Evolutionary conservation across 2,797 vertebrate species (phyloP).

Genomic region (Sorex maritimensis): DNA sequence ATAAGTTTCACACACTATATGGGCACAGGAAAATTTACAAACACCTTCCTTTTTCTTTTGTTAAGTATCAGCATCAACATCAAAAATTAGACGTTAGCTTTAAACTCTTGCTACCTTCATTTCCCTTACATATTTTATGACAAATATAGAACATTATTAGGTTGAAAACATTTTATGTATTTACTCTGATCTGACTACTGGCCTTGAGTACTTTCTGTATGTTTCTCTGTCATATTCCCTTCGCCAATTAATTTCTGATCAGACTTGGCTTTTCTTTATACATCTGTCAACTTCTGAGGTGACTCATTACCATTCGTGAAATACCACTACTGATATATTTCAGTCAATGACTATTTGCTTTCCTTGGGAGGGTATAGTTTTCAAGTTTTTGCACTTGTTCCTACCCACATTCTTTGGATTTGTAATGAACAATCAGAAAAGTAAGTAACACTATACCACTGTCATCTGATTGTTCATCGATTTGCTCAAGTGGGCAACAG

Average conservation of each 20-base stretch:
- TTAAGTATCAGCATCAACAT: background rate
- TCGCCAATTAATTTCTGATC: background rate
- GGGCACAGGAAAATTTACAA: background rate
- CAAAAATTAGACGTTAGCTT: background rate
- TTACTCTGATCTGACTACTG: background rate
- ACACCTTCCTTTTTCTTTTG: background rate
- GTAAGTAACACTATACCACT: too few species aligned
- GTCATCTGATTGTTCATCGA: too few species aligned
- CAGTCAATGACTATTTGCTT: slow-evolving; percentile 1
- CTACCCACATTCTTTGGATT: background rate
- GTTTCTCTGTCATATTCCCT: background rate
- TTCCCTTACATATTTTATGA: slow-evolving; percentile 10
- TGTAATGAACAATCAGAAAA: background rate
- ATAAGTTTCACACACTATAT: too few species aligned
- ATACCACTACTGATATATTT: slow-evolving; percentile 9
- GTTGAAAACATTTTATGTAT: background rate
- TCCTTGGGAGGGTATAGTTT: background rate
- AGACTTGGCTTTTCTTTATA: background rate
- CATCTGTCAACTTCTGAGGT: background rate
- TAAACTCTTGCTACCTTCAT: background rate
- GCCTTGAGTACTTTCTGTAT: background rate
- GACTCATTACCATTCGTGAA: background rate
- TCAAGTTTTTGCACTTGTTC: background rate
- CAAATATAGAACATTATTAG: background rate
- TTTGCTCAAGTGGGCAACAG: too few species aligned